Evolutionary conservation across 2,888 invertebrate genomes (phyloP).

Genomic region (Polymixis flavicincta): DNA sequence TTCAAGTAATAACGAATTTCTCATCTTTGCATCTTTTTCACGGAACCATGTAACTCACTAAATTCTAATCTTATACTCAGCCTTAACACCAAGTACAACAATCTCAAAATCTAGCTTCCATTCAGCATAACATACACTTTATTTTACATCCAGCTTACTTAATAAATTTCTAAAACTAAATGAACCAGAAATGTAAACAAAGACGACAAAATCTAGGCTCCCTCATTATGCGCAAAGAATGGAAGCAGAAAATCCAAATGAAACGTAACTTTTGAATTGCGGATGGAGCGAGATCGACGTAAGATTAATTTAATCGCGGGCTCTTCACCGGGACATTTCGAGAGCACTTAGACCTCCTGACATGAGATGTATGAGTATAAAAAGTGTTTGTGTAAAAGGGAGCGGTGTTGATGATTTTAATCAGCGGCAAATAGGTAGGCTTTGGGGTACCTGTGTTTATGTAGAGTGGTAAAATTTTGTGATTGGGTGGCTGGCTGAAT

Average conservation of each 20-base stretch:
- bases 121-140: conserved; percentile 24
- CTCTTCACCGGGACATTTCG: conserved; percentile 50
- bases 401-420: conserved; percentile 61
- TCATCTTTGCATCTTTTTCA: not conserved
- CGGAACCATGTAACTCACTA: not conserved
- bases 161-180: conserved; percentile 48
- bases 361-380: conserved; percentile 61
- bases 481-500: not conserved
- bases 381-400: conserved; percentile 60
- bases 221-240: conserved; percentile 62
- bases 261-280: conserved; percentile 60
- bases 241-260: conserved; percentile 59
- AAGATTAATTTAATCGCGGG: conserved; percentile 66
- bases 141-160: conserved; percentile 35
- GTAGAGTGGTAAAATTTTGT: conserved; percentile 32
- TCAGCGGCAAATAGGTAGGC: conserved; percentile 52
- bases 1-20: not conserved
- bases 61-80: not conserved
- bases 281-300: conserved; percentile 57
- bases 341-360: conserved; percentile 56
- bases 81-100: conserved; percentile 12
- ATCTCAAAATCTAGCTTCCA: conserved; percentile 21
- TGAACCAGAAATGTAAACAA: conserved; percentile 58
- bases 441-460: conserved; percentile 24
- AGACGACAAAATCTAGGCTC: conserved; percentile 50